Base-by-base conservation (phyloP, 2,113 vertebrate species). In the Rhea americana region DNA sequence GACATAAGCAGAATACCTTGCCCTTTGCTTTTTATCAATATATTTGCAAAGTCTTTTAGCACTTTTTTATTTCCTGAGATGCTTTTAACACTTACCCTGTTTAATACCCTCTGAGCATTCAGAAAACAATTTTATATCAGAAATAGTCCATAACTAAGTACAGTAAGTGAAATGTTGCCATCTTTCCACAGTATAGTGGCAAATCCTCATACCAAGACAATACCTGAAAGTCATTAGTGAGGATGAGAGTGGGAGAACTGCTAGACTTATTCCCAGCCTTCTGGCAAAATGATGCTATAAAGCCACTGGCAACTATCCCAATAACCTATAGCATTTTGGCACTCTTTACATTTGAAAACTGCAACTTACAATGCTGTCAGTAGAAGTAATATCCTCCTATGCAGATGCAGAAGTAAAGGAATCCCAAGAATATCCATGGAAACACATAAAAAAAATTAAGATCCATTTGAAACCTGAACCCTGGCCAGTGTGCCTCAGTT, bases 11-110 rank as follows among this genome's bases (percentile, higher is more conserved):
- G 1, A 13, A 7, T 32, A 48, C 79, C 74, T 85, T 88, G 82
- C 85, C 76, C 72, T 91, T 80, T 75, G 28, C 68, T 90, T 94
- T 75, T 37, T 66, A 5, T 86, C 0, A 0, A 11, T 78, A 5
- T 30, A 48, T 87, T 82, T 92, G 39, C 72, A 21, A 86, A 91
- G 56, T 68, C 70, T 76, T 83, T 75, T 74, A 79, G 58, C 8
- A 0, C 68, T 78, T 51, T 47, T 89, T 28, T 56, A 39, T 85
- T 83, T 84, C 53, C 51, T 1, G 10, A 74, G 78, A 63, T 32
- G 63, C 65, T 94, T 95, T 93, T 84, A 74, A 21, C 61, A 19
- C 70, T 82, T 59, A 15, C 22, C 39, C 76, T 17, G 39, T 79
- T 73, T 76, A 62, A 83, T 87, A 76, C n/a, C 65, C 73, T 87